Percentiles rank a stretch among this genome's conserved stretches.
These are phyloP conservation scores for Xiphophorus maculatus DNA, from an alignment of 2,113 vertebrate genomes.

Conservation along the genomic window DNA sequence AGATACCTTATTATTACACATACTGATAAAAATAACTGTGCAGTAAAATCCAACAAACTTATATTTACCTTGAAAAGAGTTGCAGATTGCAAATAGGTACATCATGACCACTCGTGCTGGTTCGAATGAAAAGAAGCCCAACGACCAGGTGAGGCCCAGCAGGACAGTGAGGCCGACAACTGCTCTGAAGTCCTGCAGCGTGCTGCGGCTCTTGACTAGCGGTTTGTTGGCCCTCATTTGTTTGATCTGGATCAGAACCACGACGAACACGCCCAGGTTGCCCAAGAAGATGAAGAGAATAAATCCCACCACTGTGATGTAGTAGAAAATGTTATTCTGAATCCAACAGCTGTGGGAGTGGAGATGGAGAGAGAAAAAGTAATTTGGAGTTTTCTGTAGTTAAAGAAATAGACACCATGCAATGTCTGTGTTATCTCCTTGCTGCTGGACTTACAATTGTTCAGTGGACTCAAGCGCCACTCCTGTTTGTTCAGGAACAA, in stretches of 20 bases:
- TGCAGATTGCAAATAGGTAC: conserved; percentile 88
- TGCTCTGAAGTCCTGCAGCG: conserved; percentile 81
- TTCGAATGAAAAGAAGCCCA: conserved; percentile 87
- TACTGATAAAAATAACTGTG: neutral
- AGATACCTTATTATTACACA: neutral
- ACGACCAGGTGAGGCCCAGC: conserved; percentile 88
- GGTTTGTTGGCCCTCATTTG: conserved; percentile 73
- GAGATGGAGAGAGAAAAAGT: neutral
- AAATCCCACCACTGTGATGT: conserved; percentile 82
- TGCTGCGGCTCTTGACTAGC: conserved; percentile 32
- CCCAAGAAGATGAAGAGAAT: conserved; percentile 83
- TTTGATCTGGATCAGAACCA: conserved; percentile 86
- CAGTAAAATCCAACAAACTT: neutral
- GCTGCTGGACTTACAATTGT: conserved; percentile 82
- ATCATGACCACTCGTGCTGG: conserved; percentile 77
- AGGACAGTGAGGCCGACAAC: conserved; percentile 86
- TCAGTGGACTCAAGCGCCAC: conserved; percentile 31
- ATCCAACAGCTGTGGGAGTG: conserved; percentile 87
- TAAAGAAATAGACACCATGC: neutral
- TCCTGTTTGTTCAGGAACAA: neutral
- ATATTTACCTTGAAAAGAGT: conserved; percentile 86
- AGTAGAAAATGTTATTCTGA: conserved; percentile 78
- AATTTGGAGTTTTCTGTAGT: neutral
- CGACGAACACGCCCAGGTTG: conserved; percentile 83
- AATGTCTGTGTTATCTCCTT: neutral